A percentile compares a stretch with the other conserved stretches of the same genome.
Conservation (phyloP, 2,888 invertebrate genomes). For the Drosophila anomalipes region DNA sequence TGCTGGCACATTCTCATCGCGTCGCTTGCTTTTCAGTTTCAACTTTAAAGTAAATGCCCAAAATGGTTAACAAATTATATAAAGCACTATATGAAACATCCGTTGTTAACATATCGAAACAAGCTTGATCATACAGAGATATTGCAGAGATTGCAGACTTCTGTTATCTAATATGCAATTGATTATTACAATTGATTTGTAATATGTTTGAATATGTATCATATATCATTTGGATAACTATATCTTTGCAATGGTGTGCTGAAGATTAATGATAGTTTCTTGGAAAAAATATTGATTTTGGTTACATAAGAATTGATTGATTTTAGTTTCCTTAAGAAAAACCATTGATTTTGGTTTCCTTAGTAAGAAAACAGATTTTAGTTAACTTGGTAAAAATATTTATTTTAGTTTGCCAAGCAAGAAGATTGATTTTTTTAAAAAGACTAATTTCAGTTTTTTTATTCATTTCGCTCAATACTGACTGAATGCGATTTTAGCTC, state of each 20-base stretch:
- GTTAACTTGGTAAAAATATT: background rate
- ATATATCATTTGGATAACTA: background rate
- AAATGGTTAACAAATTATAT: constrained; percentile 44
- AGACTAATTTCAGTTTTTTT: background rate
- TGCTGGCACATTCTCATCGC: constrained; percentile 41
- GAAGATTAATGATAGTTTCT: background rate
- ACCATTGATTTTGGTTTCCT: background rate
- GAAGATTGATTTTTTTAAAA: background rate
- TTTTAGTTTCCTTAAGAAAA: background rate
- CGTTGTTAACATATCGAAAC: background rate
- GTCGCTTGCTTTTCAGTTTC: constrained; percentile 10
- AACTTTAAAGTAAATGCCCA: constrained; percentile 27
- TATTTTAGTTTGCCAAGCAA: background rate
- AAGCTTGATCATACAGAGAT: background rate
- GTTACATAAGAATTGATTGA: background rate
- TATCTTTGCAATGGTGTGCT: background rate
- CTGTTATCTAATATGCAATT: background rate
- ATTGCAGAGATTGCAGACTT: background rate
- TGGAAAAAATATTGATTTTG: background rate
- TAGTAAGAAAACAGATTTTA: background rate
- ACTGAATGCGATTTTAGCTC: background rate
- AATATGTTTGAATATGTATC: background rate
- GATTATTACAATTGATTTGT: background rate
- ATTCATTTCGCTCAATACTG: background rate
- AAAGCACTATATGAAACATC: constrained; percentile 13